Evolutionary conservation across 2,797 vertebrate species (phyloP), one percentile per base, ranked within the genome.

Genomic region (Nothura maculosa): DNA sequence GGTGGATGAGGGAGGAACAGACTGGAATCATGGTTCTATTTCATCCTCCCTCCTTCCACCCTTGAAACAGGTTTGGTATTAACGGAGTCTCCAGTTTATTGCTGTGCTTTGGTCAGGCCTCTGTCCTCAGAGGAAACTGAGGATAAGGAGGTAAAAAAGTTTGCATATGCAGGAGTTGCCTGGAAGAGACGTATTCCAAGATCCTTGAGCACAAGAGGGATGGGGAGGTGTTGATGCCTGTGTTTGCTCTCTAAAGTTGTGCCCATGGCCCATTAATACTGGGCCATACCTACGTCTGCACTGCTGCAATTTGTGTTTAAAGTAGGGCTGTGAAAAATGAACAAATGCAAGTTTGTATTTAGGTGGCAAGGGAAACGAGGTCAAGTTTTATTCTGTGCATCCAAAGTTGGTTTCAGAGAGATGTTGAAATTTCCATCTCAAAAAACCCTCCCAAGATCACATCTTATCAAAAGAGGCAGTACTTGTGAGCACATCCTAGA

Each of bases 241-340:
- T 19, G 34, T 34, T 81, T 50, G 47, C n/a, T 63, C 30, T 73
- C 45, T 72, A 32, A 45, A 27, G 40, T 30, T 16, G 21, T 40
- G n/a, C 25, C 12, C 47, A 19, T 13, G 27, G 28, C 19, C 12
- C 20, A 0, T 34, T 15, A 50, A 30, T 13, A 52, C 2, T 27
- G 52, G 22, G 24, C 30, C 7, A n/a, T 69, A 12, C 14, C 34
- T 85, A 0, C 0, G 20, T 34, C 34, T 3, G 16, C 11, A 54
- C 47, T 27, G 45, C 5, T 0, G 1, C 85, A 61, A 52, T 73
- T 19, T 17, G 9, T 6, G 4, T 52, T 69, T 73, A 3, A 83
- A n/a, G 24, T 48, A 86, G 32, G 30, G 24, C 57, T 73, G 38
- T 34, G 11, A 12, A 57, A 68, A 58, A 55, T 55, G 12, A 81